Percentiles rank a stretch among this genome's conserved stretches.
Evolutionary conservation across 2,888 invertebrate genomes (phyloP).

Genomic region (Macrosiphum euphorbiae): DNA sequence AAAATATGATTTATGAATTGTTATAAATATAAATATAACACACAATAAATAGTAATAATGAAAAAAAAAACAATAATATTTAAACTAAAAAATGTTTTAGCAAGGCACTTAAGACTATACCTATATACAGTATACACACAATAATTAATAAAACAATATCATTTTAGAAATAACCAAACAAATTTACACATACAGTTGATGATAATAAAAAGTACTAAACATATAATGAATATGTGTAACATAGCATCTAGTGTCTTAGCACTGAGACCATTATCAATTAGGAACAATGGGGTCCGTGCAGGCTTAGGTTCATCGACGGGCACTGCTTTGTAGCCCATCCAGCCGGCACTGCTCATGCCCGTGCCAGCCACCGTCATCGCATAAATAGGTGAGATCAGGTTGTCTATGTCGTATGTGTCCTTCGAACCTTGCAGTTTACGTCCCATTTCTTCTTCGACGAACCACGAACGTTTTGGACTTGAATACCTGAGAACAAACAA

Average conservation of each 20-base stretch:
- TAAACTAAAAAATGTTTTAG: background rate
- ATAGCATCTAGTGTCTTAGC: constrained; percentile 44
- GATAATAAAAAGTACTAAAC: constrained; percentile 51
- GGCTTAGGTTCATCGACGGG: constrained; percentile 36
- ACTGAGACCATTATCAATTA: constrained; percentile 33
- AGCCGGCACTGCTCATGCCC: background rate
- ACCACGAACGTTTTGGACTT: background rate
- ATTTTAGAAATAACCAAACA: constrained; percentile 51
- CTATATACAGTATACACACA: background rate
- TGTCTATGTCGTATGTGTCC: constrained; percentile 31
- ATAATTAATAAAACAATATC: background rate
- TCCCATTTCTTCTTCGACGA: background rate
- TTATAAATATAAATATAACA: background rate
- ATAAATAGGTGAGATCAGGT: constrained; percentile 54
- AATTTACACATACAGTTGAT: constrained; percentile 60
- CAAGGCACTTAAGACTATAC: background rate
- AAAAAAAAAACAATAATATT: background rate
- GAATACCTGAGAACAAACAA: background rate
- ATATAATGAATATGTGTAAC: constrained; percentile 52
- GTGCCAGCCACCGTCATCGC: background rate
- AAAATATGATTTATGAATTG: background rate
- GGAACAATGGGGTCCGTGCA: constrained; percentile 14
- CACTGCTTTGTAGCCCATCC: constrained; percentile 50
- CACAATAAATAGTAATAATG: background rate
- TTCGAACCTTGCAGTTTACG: background rate